phyloP scores from a whole-genome alignment of 2,888 invertebrate genomes.

The Neocrepidodera transversa region DNA sequence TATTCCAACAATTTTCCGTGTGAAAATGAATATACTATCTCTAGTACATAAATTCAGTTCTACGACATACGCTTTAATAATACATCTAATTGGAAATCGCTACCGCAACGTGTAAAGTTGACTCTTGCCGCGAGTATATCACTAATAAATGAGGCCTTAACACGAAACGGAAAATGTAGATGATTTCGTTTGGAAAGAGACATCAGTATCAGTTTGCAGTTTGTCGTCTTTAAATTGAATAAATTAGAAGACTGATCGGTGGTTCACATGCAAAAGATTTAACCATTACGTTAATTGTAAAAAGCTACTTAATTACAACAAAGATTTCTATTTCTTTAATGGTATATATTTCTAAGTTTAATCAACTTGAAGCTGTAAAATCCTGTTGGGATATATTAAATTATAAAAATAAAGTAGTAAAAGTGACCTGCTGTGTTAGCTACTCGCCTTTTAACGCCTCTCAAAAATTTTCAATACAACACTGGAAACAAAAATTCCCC shows the following conservation, averaged over 20 bases:
- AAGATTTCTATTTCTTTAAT: no score
- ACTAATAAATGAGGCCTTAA: conserved; percentile 29
- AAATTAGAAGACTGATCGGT: neutral
- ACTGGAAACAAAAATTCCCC: no score
- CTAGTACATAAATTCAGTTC: conserved; percentile 43
- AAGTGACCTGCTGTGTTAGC: no score
- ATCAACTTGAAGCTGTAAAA: no score
- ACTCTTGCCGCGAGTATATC: conserved; percentile 33
- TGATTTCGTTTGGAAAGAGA: conserved; percentile 21
- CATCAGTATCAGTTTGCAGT: conserved; percentile 21
- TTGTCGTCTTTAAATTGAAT: neutral
- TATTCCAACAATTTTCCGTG: conserved; percentile 35
- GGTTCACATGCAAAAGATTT: neutral
- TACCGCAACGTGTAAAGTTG: conserved; percentile 44
- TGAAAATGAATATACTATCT: conserved; percentile 36
- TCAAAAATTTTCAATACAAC: no score
- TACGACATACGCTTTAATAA: conserved; percentile 49
- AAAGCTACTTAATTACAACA: no score
- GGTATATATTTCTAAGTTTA: no score
- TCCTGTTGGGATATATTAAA: no score
- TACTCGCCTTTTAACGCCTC: no score
- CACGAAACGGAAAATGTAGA: conserved; percentile 30
- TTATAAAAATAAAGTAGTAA: no score
- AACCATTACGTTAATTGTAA: no score
- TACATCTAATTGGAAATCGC: conserved; percentile 54